Evolutionary conservation across 1,140 invertebrate genomes (phyloP).

Genomic region (Neodiprion fabricii): DNA sequence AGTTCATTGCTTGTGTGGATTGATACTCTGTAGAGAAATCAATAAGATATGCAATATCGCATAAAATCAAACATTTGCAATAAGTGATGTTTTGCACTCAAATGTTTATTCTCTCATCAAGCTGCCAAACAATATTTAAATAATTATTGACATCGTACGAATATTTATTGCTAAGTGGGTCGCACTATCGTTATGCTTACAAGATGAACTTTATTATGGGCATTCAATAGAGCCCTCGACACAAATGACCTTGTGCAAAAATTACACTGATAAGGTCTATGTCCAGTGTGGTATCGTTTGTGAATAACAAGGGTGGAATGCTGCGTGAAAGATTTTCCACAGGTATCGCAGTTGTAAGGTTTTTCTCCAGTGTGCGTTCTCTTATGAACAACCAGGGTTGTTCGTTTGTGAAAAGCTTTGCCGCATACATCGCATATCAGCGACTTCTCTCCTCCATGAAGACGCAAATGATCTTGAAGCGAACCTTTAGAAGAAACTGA

Average conservation of each 20-base stretch:
- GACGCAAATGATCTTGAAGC: conserved; percentile 64
- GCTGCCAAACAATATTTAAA: too few relatives aligned
- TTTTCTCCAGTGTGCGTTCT: conserved; percentile 75
- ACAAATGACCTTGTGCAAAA: conserved; percentile 66
- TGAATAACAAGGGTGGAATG: conserved; percentile 67
- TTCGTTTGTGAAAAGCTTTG: conserved; percentile 74
- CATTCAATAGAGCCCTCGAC: conserved; percentile 49
- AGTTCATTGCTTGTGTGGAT: too few relatives aligned
- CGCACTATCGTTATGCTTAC: conserved; percentile 10
- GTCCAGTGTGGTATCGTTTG: conserved; percentile 74
- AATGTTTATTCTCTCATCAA: too few relatives aligned
- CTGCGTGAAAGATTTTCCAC: conserved; percentile 81
- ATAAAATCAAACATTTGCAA: too few relatives aligned
- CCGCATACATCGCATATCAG: conserved; percentile 75
- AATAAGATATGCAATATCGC: too few relatives aligned
- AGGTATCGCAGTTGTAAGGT: conserved; percentile 78
- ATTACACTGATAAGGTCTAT: conserved; percentile 65
- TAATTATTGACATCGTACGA: too few relatives aligned
- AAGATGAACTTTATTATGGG: conserved; percentile 46
- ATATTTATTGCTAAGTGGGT: too few relatives aligned
- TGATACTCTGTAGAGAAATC: too few relatives aligned
- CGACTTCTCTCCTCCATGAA: conserved; percentile 66
- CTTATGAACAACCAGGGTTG: conserved; percentile 71
- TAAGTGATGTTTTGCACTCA: too few relatives aligned
- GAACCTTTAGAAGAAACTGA: conserved; percentile 46